Percentiles rank a stretch among this genome's conserved stretches.
These are phyloP conservation scores for Invenusta paracnida DNA, from an alignment of 2,888 invertebrate species.

Conservation along the genomic window DNA sequence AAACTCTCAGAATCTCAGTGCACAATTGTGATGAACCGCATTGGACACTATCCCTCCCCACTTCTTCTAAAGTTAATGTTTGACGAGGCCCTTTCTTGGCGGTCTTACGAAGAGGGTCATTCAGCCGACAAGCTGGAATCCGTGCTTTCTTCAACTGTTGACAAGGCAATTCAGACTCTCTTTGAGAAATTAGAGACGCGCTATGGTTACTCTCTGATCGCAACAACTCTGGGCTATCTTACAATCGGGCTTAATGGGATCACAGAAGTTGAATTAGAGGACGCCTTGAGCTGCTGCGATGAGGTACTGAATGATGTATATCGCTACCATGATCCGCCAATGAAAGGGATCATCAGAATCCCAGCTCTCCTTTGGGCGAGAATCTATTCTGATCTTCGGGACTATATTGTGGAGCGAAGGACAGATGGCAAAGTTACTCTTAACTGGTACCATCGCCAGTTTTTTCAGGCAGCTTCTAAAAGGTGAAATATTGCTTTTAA, in stretches of 20 bases:
- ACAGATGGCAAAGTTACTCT: constrained; percentile 51
- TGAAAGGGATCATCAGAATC: constrained; percentile 46
- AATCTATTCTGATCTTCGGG: constrained; percentile 49
- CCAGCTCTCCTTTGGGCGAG: constrained; percentile 51
- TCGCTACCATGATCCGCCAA: constrained; percentile 48
- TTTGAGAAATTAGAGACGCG: constrained; percentile 47
- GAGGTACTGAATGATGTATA: constrained; percentile 48
- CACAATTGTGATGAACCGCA: too few relatives aligned
- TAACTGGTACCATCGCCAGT: constrained; percentile 52
- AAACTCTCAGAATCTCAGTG: background rate
- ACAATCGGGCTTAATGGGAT: constrained; percentile 47
- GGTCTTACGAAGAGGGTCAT: constrained; percentile 46
- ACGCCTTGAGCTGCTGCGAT: constrained; percentile 48
- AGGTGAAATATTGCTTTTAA: constrained; percentile 45
- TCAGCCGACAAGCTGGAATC: background rate
- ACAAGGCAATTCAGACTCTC: constrained; percentile 46
- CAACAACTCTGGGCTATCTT: constrained; percentile 47
- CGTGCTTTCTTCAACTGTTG: constrained; percentile 39
- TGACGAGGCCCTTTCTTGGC: constrained; percentile 47
- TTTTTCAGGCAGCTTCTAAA: constrained; percentile 49
- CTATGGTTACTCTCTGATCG: constrained; percentile 47
- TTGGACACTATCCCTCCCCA: constrained; percentile 45
- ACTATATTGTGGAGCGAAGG: constrained; percentile 49
- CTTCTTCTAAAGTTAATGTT: constrained; percentile 48
- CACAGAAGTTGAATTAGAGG: constrained; percentile 48